Evolutionary conservation across 1,140 invertebrate species (phyloP), one percentile per base, ranked within the genome.

Genomic region (Aphaenogaster rudis): DNA sequence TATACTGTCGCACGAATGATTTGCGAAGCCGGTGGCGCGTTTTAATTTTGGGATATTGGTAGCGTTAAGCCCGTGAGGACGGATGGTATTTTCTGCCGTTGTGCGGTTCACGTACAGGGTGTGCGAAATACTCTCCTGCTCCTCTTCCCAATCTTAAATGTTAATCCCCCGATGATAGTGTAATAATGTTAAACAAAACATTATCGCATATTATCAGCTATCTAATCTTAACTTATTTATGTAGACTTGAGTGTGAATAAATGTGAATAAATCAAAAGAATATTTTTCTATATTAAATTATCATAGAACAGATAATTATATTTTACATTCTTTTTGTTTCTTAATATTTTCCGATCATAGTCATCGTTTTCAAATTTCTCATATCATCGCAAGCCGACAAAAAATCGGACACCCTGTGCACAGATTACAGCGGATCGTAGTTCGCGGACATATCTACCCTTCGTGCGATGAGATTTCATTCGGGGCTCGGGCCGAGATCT

Each of bases 401-500:
- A 54, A 42, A 86, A 88, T 90, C 8, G 52, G 84, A 84, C 90
- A 91, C 90, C 89, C 89, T 54, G 84, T 91, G 87, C 77, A 77
- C 42, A 79, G 84, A 91, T 87, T 91, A 88, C 86, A 88, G 90
- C 91, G 76, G 87, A 66, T 87, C 90, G 90, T 88, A 88, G 90
- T 91, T 87, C 78, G 89, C 52, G 90, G 80, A 91, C 90, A 84
- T 87, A 91, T 91, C 90, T 87, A 80, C 90, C 90, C 90, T 90
- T 91, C 89, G 82, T 77, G 84, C 88, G 86, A 88, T 71, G 91
- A 90, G 92, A 93, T 92, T 93, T 93, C 91, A 93, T 92, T 91
- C 92, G 90, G 91, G 92, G 92, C 88, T 92, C 91, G 89, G 87
- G 87, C 93, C 78, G 93, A 95, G 94, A 95, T 95, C 94, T 95